Conservation (phyloP, 2,888 invertebrate species). For the Nephrotoma guestfalica region DNA sequence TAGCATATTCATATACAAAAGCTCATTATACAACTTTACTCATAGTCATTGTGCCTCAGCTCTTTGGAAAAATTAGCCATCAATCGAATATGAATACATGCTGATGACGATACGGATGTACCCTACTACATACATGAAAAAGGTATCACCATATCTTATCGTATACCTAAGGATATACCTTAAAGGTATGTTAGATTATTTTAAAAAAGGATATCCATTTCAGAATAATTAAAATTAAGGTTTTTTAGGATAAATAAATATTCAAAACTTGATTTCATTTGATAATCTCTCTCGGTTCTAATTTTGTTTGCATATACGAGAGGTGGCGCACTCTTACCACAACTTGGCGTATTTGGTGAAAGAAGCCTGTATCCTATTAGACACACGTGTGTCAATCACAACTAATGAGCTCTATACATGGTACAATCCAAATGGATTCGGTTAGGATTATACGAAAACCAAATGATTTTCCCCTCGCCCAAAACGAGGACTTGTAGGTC, state of each 20-base stretch:
- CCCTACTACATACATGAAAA: not conserved
- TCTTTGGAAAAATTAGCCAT: not conserved
- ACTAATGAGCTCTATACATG: no score
- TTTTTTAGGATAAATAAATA: not conserved
- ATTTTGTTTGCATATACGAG: not conserved
- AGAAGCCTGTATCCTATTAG: no score
- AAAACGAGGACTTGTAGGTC: no score
- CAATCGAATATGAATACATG: not conserved
- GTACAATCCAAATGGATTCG: no score
- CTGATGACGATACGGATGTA: not conserved
- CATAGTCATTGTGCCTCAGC: not conserved
- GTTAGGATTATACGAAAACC: no score
- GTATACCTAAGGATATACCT: not conserved
- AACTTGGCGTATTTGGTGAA: no score
- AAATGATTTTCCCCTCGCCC: no score
- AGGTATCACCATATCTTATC: not conserved
- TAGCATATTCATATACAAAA: not conserved
- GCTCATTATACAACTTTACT: not conserved
- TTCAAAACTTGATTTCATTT: not conserved
- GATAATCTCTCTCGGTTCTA: not conserved
- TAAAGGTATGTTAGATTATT: not conserved
- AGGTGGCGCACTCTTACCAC: no score
- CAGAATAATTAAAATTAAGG: not conserved
- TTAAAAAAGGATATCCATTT: not conserved
- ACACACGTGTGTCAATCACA: no score